Conservation (phyloP, 2,888 invertebrate genomes). For the Nemurella pictetii region DNA sequence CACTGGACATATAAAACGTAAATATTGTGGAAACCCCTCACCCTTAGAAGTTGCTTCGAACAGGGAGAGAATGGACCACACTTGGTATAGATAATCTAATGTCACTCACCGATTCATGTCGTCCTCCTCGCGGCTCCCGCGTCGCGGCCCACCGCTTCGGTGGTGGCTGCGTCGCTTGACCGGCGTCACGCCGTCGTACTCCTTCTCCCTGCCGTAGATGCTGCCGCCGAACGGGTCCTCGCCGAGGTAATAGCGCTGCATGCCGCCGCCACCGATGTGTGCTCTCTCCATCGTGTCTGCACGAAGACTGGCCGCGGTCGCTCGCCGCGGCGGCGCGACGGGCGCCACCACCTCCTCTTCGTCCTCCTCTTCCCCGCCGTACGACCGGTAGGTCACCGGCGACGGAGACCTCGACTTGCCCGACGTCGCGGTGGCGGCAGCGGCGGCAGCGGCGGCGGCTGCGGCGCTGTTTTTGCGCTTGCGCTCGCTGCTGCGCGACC, state of each 20-base stretch:
- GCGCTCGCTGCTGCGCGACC: conserved; percentile 72
- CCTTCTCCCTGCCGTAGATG: conserved; percentile 82
- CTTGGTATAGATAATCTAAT: neutral
- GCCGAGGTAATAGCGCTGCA: conserved; percentile 81
- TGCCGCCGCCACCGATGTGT: conserved; percentile 51
- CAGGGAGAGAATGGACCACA: no score
- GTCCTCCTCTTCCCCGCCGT: conserved; percentile 48
- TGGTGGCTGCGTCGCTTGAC: conserved; percentile 52
- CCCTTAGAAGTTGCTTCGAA: no score
- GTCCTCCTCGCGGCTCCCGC: conserved; percentile 40
- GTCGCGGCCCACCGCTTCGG: conserved; percentile 44
- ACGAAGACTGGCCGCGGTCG: conserved; percentile 41
- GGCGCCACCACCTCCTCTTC: conserved; percentile 32
- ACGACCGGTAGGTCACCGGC: conserved; percentile 58
- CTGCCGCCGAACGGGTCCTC: conserved; percentile 84
- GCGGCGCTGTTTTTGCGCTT: conserved; percentile 48
- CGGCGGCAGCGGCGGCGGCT: conserved; percentile 55
- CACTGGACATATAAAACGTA: no score
- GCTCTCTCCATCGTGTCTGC: conserved; percentile 42
- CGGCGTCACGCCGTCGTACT: conserved; percentile 71
- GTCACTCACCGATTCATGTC: conserved; percentile 37
- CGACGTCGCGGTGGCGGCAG: conserved; percentile 47
- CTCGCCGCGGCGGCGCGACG: conserved; percentile 39
- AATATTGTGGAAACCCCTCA: no score
- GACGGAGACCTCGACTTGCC: conserved; percentile 62